These are phyloP conservation scores for Caenorhabditis sp. DNA, from an alignment of 2,888 invertebrate genomes.

Conservation along the genomic window DNA sequence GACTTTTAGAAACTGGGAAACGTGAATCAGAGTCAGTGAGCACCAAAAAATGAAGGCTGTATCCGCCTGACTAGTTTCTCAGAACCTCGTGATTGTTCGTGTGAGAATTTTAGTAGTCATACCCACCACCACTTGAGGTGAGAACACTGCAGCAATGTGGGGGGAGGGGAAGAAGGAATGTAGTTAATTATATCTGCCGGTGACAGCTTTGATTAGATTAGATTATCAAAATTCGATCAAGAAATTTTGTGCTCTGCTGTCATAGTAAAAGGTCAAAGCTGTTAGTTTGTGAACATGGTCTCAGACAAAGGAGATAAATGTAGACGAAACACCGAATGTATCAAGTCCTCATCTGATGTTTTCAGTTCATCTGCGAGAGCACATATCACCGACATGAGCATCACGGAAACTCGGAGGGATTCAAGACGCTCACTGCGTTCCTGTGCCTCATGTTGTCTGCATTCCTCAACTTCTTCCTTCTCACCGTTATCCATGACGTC, in stretches of 20 bases:
- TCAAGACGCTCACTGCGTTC: constrained; percentile 80
- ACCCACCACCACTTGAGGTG: too few species aligned
- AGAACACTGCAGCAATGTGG: too few species aligned
- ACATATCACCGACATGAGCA: constrained; percentile 4
- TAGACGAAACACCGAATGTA: too few species aligned
- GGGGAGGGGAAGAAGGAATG: too few species aligned
- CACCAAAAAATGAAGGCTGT: not conserved
- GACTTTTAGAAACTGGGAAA: not conserved
- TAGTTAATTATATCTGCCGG: too few species aligned
- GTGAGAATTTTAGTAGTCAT: not conserved
- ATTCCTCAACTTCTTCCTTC: constrained; percentile 82
- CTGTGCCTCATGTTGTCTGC: constrained; percentile 80
- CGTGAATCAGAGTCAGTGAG: constrained; percentile 3
- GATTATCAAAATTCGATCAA: not conserved
- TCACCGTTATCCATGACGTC: constrained; percentile 82
- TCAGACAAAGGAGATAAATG: too few species aligned
- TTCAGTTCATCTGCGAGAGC: constrained; percentile 23
- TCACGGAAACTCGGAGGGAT: constrained; percentile 71
- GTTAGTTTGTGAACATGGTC: too few species aligned
- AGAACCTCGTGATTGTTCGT: not conserved
- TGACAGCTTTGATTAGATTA: not conserved
- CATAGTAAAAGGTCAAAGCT: too few species aligned
- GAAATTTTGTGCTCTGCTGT: not conserved
- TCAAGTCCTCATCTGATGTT: not conserved
- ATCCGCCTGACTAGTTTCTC: constrained; percentile 17